phyloP scores from a whole-genome alignment of 2,797 vertebrate species.

The Tolypeutes matacus region DNA sequence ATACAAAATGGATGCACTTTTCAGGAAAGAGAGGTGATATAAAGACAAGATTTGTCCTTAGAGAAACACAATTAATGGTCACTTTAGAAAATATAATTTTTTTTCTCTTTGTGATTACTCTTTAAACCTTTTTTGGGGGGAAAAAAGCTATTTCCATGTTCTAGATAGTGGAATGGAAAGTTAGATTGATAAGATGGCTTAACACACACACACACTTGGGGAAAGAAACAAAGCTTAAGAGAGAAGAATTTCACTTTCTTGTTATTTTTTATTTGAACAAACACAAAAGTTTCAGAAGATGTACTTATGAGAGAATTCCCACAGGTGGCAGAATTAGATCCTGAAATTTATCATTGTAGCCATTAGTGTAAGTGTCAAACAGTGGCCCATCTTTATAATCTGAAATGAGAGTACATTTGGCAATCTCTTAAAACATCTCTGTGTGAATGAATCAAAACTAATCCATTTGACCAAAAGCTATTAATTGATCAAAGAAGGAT shows the following conservation, averaged over 20 bases:
- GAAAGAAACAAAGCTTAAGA: not conserved
- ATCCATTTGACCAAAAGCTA: not conserved
- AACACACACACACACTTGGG: not conserved
- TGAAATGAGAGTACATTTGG: not conserved
- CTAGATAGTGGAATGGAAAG: not conserved
- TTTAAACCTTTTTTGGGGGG: not conserved
- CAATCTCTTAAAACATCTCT: not conserved
- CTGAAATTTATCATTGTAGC: not conserved
- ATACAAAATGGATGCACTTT: not conserved
- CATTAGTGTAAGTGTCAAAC: not conserved
- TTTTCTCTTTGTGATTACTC: not conserved
- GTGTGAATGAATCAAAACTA: constrained; percentile 11
- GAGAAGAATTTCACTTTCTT: not conserved
- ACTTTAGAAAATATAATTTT: not conserved
- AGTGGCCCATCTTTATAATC: not conserved
- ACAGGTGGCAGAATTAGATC: not conserved
- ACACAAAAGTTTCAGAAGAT: not conserved
- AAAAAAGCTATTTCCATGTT: not conserved
- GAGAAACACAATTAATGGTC: not conserved
- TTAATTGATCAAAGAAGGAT: not conserved
- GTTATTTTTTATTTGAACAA: not conserved
- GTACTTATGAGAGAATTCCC: not conserved
- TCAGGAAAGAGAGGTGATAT: not conserved
- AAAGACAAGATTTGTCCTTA: not conserved
- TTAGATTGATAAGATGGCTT: not conserved